Conservation (phyloP, 2,888 invertebrate species). For the Entomobrya multifasciata region DNA sequence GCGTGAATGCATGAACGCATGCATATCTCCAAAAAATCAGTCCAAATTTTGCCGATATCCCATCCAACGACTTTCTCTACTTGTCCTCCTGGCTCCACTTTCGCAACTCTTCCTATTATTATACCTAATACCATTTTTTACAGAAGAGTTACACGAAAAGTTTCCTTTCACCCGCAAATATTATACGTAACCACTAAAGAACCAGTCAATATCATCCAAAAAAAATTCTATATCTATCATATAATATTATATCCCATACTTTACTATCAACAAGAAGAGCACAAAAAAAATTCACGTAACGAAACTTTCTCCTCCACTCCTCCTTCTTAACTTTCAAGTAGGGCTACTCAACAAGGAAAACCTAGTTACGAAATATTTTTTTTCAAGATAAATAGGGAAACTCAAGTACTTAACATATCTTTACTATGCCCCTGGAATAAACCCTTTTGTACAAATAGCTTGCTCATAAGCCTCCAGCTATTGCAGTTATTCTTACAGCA, state of each 20-base stretch:
- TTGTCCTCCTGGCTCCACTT: neutral
- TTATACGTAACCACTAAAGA: neutral
- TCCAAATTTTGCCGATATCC: conserved; percentile 27
- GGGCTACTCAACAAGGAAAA: neutral
- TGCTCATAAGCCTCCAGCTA: conserved; percentile 11
- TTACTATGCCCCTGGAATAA: conserved; percentile 11
- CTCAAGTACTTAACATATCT: conserved; percentile 4
- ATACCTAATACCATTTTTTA: conserved; percentile 24
- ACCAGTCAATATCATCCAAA: conserved; percentile 7
- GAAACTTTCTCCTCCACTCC: neutral
- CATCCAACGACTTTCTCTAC: neutral
- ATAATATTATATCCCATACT: neutral
- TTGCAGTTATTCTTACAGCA: neutral
- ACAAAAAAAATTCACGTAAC: neutral
- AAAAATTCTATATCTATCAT: too few species aligned
- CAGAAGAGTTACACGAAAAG: neutral
- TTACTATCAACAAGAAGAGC: neutral
- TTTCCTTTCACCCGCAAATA: conserved; percentile 1
- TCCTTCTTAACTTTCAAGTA: too few species aligned
- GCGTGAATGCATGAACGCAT: conserved; percentile 38
- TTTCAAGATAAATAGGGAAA: conserved; percentile 19
- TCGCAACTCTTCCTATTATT: neutral
- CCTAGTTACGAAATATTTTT: conserved; percentile 5
- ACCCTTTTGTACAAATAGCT: conserved; percentile 9
- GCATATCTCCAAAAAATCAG: conserved; percentile 47